Evolutionary conservation across 2,113 vertebrate species (phyloP).

Genomic region (Macrotus californicus): DNA sequence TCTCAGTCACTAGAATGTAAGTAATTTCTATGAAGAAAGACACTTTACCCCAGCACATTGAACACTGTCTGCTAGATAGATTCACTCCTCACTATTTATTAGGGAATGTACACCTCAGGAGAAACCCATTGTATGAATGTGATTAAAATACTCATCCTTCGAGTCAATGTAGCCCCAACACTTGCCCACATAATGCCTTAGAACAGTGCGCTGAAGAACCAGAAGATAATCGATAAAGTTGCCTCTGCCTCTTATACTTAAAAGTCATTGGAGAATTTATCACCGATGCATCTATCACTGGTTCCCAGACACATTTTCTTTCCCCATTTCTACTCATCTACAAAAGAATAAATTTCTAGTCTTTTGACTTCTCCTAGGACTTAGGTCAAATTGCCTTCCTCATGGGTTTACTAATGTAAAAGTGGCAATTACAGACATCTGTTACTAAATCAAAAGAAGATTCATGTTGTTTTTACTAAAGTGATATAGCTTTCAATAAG

Average conservation of each 20-base stretch:
- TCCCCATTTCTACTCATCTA: background rate
- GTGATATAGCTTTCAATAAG: background rate
- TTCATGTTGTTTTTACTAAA: background rate
- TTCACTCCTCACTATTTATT: background rate
- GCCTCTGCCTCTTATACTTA: background rate
- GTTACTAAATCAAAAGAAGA: background rate
- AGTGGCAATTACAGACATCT: background rate
- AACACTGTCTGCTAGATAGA: background rate
- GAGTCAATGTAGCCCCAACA: background rate
- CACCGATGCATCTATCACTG: background rate
- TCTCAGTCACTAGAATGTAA: background rate
- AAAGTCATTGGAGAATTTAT: background rate
- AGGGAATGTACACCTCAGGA: background rate
- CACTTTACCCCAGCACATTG: background rate
- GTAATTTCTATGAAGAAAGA: background rate
- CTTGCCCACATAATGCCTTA: background rate
- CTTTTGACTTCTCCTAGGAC: background rate
- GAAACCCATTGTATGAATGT: background rate
- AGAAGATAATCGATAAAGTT: background rate
- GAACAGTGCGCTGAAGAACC: background rate
- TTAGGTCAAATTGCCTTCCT: background rate
- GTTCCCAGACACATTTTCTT: background rate
- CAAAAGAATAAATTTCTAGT: background rate
- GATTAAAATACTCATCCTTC: background rate
- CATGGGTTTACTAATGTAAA: background rate